Percentiles rank a stretch among this genome's conserved stretches.
These are phyloP conservation scores for Melieria crassipennis DNA, from an alignment of 2,888 invertebrate genomes.

Conservation along the genomic window DNA sequence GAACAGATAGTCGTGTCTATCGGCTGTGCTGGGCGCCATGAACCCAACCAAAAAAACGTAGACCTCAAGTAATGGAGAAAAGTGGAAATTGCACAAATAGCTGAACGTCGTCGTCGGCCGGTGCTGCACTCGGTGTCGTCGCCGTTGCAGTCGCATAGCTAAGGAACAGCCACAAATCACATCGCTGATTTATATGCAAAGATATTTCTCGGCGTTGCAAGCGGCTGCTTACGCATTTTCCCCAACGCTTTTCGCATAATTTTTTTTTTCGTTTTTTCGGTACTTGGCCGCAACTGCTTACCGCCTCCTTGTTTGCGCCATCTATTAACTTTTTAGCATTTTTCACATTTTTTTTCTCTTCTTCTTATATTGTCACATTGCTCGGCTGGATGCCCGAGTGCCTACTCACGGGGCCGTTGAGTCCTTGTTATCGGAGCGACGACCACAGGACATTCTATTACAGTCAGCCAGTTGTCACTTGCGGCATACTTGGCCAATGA, in stretches of 20 bases:
- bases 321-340: background rate
- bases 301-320: background rate
- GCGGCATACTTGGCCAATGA: background rate
- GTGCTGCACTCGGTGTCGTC: too few relatives aligned
- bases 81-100: too few relatives aligned
- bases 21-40: too few relatives aligned
- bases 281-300: background rate
- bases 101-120: too few relatives aligned
- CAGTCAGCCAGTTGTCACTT: slow-evolving; percentile 1
- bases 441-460: background rate
- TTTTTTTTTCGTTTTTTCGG: too few relatives aligned
- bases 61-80: too few relatives aligned
- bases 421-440: background rate
- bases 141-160: too few relatives aligned
- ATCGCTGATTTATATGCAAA: too few relatives aligned
- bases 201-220: too few relatives aligned
- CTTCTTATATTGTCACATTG: background rate
- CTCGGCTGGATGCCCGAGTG: background rate
- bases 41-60: too few relatives aligned
- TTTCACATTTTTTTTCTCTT: background rate
- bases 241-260: background rate
- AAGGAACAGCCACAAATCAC: too few relatives aligned
- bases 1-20: too few relatives aligned
- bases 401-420: background rate
- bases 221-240: background rate